Evolutionary conservation across 1,140 invertebrate species (phyloP), one percentile per base, ranked within the genome.

Genomic region (Caenorhabditis remanei): DNA sequence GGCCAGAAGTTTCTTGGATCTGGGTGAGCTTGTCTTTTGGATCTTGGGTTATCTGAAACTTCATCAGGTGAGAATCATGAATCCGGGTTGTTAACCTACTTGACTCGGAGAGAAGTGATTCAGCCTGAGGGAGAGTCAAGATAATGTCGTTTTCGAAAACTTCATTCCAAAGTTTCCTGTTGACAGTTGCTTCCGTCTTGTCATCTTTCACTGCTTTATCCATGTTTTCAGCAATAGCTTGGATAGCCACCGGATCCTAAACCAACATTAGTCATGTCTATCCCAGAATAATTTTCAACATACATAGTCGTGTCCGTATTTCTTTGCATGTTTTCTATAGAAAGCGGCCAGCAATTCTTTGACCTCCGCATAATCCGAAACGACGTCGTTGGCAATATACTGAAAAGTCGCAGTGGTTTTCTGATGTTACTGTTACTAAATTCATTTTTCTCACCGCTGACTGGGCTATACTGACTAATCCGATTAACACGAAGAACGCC

Each of bases 101-200:
- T 24, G 84, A 79, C 58, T 92, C 91, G 50, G 88, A 13, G 2
- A 92, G 83, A 40, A 92, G 90, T n/a, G 79, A 40, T 48, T 90
- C 75, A 16, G 91, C 91, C 65, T 92, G 91, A 13, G 83, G 85
- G 5, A 92, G 46, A 7, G 90, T 92, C 13, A 92, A 56, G 32
- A 92, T 53, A 48, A 92, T 92, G 75, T 92, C 91, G 63, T 91
- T 93, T 63, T 92, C 91, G 53, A 92, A 92, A 21, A 92, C 56
- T 19, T 92, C 90, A 43, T 90, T 87, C 79, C 86, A 83, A 24
- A 92, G 46, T 43, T 75, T 75, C n/a, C 92, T 87, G 55, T 91
- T 91, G 13, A 91, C 87, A 43, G 61, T 88, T 11, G 91, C 91
- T 79, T 91, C 91, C 32, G 91, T 91, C 32, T 90, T 89, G 50